Base-by-base conservation (phyloP, 2,888 invertebrate species). In the Netelia virgata region DNA sequence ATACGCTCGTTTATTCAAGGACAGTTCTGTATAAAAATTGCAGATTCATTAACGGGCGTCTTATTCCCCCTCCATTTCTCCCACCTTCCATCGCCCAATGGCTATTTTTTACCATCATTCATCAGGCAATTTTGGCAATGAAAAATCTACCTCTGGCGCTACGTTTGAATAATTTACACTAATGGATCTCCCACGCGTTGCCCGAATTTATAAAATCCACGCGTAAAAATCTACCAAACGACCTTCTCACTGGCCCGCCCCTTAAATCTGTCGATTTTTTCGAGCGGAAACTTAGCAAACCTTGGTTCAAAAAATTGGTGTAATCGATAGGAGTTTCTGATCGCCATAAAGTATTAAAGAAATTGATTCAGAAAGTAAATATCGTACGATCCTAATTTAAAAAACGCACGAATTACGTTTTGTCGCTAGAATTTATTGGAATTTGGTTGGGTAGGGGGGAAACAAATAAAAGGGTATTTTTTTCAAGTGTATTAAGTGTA, bases 31-130 rank as follows among this genome's bases (percentile, higher is more conserved):
- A 43, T 66, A 57, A 20, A 16, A 43, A 72, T 57, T 64, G 64
- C 66, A 73, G 72, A 77, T 77, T 72, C 77, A 72, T 76, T 59
- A 41, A 77, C 23, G 41, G 43, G 72, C 57, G 41, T 18, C 36
- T 66, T 18, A 43, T 72, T 61, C 36, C 3, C 36, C 3, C 14
- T 47, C 47, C 3, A 47, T 14, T 47, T 47, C 14, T 14, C 3
- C 47, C 47, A 10, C 14, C 47, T 10, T 14, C 10, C 14, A 10
- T 47, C 47, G 2, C 47, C 3, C 47, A 47, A 47, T 47, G 47
- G 14, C 14, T 47, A 47, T 47, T 3, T 47, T 47, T 47, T 14
- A 14, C 14, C 47, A 47, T 47, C 47, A 14, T 14, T 47, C 14
- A 14, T 47, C 14, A 14, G 47, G 14, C 5, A 47, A 47, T 47